Conservation (phyloP, 2,797 vertebrate species). For the Siniperca obscura region DNA sequence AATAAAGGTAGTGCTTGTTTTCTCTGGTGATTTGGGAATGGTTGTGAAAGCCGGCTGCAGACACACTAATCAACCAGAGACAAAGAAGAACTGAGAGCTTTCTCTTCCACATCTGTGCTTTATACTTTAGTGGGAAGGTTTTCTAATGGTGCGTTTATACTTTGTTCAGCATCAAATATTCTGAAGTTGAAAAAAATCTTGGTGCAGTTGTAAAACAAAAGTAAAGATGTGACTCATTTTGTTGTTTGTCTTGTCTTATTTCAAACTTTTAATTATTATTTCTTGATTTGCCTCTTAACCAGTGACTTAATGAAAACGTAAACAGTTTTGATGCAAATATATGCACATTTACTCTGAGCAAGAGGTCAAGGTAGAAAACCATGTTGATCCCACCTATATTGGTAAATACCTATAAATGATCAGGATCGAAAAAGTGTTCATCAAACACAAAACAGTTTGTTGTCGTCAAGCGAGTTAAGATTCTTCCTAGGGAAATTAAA, state of each 20-base stretch:
- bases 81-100: conserved; percentile 11
- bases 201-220: background rate
- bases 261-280: conserved; percentile 8
- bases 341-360: background rate
- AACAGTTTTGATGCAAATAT: background rate
- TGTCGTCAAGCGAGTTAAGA: too few relatives aligned
- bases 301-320: background rate
- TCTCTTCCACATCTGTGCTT: conserved; percentile 24
- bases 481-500: too few relatives aligned
- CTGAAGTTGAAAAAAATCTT: background rate
- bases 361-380: background rate
- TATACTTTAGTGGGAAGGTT: conserved; percentile 1
- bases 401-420: too few relatives aligned
- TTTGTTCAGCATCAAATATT: conserved; percentile 30
- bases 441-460: too few relatives aligned
- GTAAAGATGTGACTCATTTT: conserved; percentile 1
- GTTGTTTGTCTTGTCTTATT: background rate
- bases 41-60: conserved; percentile 13
- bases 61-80: conserved; percentile 25
- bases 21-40: conserved; percentile 19
- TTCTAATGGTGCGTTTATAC: conserved; percentile 15
- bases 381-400: background rate
- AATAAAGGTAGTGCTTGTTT: conserved; percentile 41
- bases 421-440: too few relatives aligned
- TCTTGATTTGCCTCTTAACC: background rate